Conservation (phyloP, 2,888 invertebrate genomes). For the Leptinotarsa rubiginosa region DNA sequence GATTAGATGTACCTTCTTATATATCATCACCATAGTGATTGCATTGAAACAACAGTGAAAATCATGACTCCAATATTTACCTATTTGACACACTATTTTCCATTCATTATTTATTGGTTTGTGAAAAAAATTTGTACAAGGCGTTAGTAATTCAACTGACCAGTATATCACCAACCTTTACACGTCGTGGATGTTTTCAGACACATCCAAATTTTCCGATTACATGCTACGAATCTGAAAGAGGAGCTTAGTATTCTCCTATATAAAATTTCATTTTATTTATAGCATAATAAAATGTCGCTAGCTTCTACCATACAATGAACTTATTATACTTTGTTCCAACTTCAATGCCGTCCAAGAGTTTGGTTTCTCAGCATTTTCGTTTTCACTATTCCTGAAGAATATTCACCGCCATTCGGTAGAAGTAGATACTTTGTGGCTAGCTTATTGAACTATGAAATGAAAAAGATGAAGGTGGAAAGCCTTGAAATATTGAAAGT, state of each 20-base stretch:
- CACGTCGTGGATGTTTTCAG: neutral
- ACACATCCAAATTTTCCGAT: conserved; percentile 2
- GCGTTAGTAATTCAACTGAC: too few relatives aligned
- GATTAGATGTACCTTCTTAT: too few relatives aligned
- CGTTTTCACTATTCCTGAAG: neutral
- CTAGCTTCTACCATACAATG: neutral
- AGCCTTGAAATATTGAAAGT: too few relatives aligned
- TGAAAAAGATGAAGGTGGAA: neutral
- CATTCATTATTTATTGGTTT: too few relatives aligned
- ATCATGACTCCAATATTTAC: too few relatives aligned
- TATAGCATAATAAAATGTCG: conserved; percentile 1
- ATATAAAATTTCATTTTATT: neutral
- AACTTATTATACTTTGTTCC: conserved; percentile 2
- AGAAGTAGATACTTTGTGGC: neutral
- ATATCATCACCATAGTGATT: too few relatives aligned
- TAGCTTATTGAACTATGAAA: neutral
- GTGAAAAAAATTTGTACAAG: too few relatives aligned
- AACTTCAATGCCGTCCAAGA: neutral
- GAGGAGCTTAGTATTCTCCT: neutral
- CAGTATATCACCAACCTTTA: conserved; percentile 4
- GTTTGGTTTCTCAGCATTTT: neutral
- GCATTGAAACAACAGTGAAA: too few relatives aligned
- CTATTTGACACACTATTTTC: too few relatives aligned
- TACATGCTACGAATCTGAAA: conserved; percentile 1
- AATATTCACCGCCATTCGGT: neutral